These are phyloP conservation scores for Actinia equina DNA, from an alignment of 64 coral and sea anemone species.

Conservation along the genomic window DNA sequence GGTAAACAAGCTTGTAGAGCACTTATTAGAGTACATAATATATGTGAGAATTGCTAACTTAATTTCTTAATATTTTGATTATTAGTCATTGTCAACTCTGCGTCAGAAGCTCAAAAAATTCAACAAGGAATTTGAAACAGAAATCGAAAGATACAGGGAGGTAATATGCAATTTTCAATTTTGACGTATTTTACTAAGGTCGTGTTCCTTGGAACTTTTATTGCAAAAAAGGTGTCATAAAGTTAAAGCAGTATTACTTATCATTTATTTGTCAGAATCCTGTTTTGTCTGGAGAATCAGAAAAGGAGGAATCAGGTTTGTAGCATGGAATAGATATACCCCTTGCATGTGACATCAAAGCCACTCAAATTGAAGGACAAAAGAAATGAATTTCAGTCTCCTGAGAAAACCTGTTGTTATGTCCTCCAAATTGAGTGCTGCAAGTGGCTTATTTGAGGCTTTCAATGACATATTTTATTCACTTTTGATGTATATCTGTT, in stretches of 20 bases:
- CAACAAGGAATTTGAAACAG: conserved; percentile 86
- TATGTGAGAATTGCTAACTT: background rate
- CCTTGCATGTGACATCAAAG: background rate
- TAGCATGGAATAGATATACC: background rate
- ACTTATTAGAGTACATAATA: too few relatives aligned
- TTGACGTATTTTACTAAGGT: too few relatives aligned
- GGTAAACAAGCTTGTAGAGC: conserved; percentile 32
- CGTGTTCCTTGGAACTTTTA: background rate
- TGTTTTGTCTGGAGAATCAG: conserved; percentile 65
- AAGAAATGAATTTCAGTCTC: too few relatives aligned
- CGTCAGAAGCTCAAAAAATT: conserved; percentile 93
- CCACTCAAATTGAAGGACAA: too few relatives aligned
- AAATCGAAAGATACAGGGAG: conserved; percentile 85
- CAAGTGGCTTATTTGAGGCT: too few relatives aligned
- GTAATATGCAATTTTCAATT: conserved; percentile 17
- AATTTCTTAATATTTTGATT: background rate
- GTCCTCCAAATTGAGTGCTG: too few relatives aligned
- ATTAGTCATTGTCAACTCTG: conserved; percentile 79
- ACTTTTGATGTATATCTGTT: background rate
- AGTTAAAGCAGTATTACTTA: background rate
- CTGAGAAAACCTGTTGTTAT: too few relatives aligned
- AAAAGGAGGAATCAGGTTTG: conserved; percentile 56
- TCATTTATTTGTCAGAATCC: conserved; percentile 43
- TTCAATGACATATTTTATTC: background rate
- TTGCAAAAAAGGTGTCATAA: background rate